Conservation (phyloP, 2,113 vertebrate species). For the Ageneiosus marmoratus region DNA sequence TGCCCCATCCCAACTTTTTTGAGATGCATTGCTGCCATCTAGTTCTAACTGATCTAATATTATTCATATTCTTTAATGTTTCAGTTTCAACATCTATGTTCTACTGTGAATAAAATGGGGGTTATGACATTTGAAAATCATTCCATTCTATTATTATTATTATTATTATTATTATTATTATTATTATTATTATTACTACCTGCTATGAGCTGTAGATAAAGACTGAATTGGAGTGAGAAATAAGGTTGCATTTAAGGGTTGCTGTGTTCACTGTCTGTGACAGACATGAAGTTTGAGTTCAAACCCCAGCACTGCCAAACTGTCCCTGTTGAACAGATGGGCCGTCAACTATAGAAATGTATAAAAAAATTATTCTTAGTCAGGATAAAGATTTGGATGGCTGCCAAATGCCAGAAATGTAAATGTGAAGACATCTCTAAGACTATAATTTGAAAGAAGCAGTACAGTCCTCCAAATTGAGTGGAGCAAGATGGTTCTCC, state of each 20-base stretch:
- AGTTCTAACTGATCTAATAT: too few relatives aligned
- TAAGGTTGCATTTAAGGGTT: background rate
- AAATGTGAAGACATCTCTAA: background rate
- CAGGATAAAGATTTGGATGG: background rate
- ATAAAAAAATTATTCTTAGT: background rate
- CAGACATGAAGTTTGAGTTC: background rate
- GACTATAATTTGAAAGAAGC: background rate
- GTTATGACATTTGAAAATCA: too few relatives aligned
- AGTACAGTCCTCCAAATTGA: background rate
- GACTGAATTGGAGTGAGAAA: background rate
- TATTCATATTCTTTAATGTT: too few relatives aligned
- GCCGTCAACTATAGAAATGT: background rate
- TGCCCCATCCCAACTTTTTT: too few relatives aligned
- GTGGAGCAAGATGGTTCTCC: background rate
- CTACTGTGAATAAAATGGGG: too few relatives aligned
- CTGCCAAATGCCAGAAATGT: background rate
- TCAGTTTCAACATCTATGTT: too few relatives aligned
- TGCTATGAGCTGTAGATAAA: background rate
- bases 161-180: too few relatives aligned
- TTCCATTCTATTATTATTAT: too few relatives aligned
- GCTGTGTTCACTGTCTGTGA: background rate
- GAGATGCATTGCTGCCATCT: too few relatives aligned
- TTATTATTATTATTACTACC: too few relatives aligned
- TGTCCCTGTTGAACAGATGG: background rate
- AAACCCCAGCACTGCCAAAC: background rate